Conservation (phyloP, 2,888 invertebrate species). For the Drosophila mettleri region DNA sequence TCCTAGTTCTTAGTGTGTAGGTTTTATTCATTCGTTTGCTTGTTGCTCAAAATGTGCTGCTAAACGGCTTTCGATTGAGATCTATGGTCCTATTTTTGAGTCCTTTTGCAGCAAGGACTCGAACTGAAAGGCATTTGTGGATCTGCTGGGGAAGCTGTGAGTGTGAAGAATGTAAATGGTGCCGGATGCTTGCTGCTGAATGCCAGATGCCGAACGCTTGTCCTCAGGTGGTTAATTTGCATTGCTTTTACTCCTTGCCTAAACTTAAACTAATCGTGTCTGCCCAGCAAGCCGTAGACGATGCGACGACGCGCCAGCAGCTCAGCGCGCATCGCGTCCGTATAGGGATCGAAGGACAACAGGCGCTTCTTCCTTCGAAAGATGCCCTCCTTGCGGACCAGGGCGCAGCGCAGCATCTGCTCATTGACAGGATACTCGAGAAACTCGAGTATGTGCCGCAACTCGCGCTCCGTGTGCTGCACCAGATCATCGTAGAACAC, state of each 20-base stretch:
- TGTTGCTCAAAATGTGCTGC: conserved; percentile 43
- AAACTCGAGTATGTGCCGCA: conserved; percentile 87
- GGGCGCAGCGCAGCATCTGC: conserved; percentile 87
- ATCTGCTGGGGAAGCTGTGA: not conserved
- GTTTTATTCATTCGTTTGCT: not conserved
- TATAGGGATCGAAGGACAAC: conserved; percentile 90
- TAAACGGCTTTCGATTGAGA: conserved; percentile 53
- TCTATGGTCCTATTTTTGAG: conserved; percentile 46
- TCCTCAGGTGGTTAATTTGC: conserved; percentile 42
- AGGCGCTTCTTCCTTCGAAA: conserved; percentile 89
- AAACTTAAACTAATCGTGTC: conserved; percentile 35
- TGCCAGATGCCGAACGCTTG: conserved; percentile 3
- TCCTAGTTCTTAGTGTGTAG: conserved; percentile 2
- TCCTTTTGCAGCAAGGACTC: conserved; percentile 15
- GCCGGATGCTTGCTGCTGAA: not conserved
- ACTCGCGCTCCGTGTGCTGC: conserved; percentile 86
- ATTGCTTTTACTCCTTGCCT: conserved; percentile 34
- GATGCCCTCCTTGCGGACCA: conserved; percentile 89
- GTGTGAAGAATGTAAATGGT: not conserved
- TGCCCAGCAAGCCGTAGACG: conserved; percentile 85
- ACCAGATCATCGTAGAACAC: conserved; percentile 90
- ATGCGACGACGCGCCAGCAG: conserved; percentile 86
- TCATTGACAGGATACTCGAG: conserved; percentile 86
- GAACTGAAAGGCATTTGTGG: conserved; percentile 18
- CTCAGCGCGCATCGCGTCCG: conserved; percentile 87